phyloP scores from a whole-genome alignment of 2,113 vertebrate species.

The Campylorhamphus procurvoides region DNA sequence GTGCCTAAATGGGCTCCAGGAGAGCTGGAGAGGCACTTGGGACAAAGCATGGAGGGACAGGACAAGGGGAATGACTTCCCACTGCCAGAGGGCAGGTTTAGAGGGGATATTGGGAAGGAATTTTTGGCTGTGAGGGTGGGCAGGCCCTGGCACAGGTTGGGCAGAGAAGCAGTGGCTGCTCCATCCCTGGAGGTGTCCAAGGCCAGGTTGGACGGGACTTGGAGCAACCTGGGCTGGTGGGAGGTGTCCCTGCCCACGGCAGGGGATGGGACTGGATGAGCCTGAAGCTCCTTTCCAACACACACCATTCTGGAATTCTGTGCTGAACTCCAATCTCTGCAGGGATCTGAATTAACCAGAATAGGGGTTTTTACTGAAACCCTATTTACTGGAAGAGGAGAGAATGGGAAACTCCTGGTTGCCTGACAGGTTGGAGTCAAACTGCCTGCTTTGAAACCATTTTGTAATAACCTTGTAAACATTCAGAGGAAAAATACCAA shows the following conservation, averaged over 20 bases:
- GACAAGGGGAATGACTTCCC: too few relatives aligned
- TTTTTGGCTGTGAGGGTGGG: background rate
- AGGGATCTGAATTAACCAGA: background rate
- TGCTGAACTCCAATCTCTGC: background rate
- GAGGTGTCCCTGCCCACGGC: background rate
- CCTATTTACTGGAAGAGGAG: rapidly evolving
- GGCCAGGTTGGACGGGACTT: rapidly evolving
- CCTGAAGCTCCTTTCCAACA: background rate
- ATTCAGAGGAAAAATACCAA: background rate
- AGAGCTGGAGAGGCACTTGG: too few relatives aligned
- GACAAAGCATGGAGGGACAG: too few relatives aligned
- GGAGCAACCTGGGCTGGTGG: rapidly evolving
- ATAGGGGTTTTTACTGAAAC: background rate
- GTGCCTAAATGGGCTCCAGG: too few relatives aligned
- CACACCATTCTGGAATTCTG: background rate
- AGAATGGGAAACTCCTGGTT: background rate
- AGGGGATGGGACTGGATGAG: rapidly evolving
- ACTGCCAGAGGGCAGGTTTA: too few relatives aligned
- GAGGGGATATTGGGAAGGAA: too few relatives aligned
- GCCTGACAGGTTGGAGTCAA: background rate
- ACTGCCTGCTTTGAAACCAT: background rate
- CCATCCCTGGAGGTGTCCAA: background rate
- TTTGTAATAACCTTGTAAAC: background rate
- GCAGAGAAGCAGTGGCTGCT: background rate
- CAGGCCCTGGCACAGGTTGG: background rate